These are phyloP conservation scores for Sebastes variabilis DNA, from an alignment of 2,797 vertebrate genomes.

Conservation along the genomic window DNA sequence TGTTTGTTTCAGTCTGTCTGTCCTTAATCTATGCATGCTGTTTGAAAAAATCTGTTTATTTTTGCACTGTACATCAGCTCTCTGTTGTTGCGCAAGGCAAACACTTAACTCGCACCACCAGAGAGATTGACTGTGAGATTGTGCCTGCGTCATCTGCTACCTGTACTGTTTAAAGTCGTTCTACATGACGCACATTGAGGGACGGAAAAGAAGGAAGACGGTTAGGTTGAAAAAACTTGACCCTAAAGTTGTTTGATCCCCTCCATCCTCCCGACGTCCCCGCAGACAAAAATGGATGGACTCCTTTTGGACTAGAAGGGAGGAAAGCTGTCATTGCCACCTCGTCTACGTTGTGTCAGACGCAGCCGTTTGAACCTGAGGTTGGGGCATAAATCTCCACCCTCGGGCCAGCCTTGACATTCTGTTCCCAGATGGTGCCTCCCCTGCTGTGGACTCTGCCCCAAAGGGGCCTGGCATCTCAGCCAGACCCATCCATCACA, in stretches of 20 bases:
- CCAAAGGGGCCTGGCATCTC: conserved; percentile 62
- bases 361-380: conserved; percentile 69
- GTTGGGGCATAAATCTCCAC: conserved; percentile 69
- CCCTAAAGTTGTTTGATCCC: conserved; percentile 39
- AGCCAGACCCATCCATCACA: conserved; percentile 73
- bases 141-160: conserved; percentile 2
- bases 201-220: conserved; percentile 12
- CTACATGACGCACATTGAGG: not conserved
- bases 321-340: conserved; percentile 59
- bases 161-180: conserved; percentile 20
- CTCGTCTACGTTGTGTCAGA: conserved; percentile 51
- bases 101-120: not conserved
- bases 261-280: conserved; percentile 11
- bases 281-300: conserved; percentile 48
- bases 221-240: conserved; percentile 59
- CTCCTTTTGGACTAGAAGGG: conserved; percentile 47
- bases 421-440: conserved; percentile 72
- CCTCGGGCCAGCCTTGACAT: conserved; percentile 71
- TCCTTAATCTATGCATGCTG: conserved; percentile 25
- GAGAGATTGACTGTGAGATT: not conserved
- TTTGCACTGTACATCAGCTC: not conserved
- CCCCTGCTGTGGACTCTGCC: conserved; percentile 64
- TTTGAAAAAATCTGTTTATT: not conserved
- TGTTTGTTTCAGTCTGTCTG: conserved; percentile 37
- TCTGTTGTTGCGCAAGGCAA: not conserved